Evolutionary conservation across 2,888 invertebrate genomes (phyloP).

Genomic region (Stenchaetothrips biformis): DNA sequence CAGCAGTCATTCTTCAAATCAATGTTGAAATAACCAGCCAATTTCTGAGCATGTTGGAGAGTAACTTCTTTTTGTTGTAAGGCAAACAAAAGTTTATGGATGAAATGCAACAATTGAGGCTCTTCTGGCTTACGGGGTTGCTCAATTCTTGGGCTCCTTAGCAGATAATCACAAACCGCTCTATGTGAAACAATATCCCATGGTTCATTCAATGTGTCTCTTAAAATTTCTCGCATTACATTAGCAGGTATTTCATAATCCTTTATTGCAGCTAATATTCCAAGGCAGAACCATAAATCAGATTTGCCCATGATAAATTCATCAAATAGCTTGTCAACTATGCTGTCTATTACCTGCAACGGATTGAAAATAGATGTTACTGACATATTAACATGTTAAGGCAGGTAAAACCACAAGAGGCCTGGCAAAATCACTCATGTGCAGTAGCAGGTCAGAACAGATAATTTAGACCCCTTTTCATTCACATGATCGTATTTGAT

Average conservation of each 20-base stretch:
- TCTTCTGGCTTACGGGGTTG: background rate
- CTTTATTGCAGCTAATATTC: background rate
- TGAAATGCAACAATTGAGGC: background rate
- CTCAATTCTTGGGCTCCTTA: background rate
- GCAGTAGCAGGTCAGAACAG: too few relatives aligned
- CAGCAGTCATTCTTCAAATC: background rate
- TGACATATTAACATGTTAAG: too few relatives aligned
- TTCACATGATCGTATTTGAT: too few relatives aligned
- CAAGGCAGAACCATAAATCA: background rate
- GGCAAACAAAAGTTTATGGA: background rate
- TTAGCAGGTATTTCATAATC: background rate
- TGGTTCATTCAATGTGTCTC: background rate
- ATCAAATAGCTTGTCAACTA: background rate
- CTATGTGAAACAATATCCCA: background rate
- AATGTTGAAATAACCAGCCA: background rate
- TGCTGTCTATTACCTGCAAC: background rate
- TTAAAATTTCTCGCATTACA: background rate
- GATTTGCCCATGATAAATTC: background rate
- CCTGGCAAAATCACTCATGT: too few relatives aligned
- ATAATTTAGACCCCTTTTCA: too few relatives aligned
- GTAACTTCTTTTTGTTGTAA: background rate
- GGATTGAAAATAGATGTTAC: too few relatives aligned
- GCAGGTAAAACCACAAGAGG: too few relatives aligned
- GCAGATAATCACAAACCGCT: background rate
- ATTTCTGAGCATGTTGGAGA: background rate